Conservation (phyloP, 2,888 invertebrate genomes). For the Quadroppia sp. region DNA sequence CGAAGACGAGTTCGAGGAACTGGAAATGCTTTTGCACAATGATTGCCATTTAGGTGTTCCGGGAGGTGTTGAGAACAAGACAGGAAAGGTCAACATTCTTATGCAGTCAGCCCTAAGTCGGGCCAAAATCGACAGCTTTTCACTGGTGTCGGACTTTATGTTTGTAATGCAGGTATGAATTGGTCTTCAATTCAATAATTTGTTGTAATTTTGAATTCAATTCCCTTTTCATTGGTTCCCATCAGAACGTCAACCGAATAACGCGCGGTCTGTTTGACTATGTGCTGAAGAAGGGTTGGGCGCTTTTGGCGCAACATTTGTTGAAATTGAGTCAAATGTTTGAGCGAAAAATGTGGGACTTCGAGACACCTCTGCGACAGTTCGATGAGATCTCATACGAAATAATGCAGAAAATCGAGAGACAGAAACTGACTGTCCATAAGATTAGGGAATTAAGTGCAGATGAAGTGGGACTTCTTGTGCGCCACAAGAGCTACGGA, state of each 20-base stretch:
- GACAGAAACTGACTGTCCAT: constrained; percentile 66
- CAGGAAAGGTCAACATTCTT: constrained; percentile 92
- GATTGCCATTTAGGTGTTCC: constrained; percentile 73
- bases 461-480: constrained; percentile 70
- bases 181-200: too few relatives aligned
- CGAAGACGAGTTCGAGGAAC: constrained; percentile 88
- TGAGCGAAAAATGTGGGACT: constrained; percentile 85
- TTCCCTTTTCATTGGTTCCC: constrained; percentile 37
- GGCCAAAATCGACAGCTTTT: constrained; percentile 73
- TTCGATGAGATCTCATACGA: constrained; percentile 63
- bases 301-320: constrained; percentile 78
- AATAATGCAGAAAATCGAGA: constrained; percentile 69
- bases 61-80: constrained; percentile 79
- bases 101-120: constrained; percentile 84
- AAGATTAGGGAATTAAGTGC: constrained; percentile 78
- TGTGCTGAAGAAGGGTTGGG: constrained; percentile 80
- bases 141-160: constrained; percentile 78
- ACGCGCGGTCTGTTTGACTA: constrained; percentile 90
- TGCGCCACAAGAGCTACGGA: constrained; percentile 72
- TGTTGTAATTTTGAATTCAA: constrained; percentile 11
- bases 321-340: constrained; percentile 86
- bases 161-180: constrained; percentile 75
- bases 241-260: constrained; percentile 81
- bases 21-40: constrained; percentile 69
- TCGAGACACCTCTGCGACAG: constrained; percentile 78